Conservation (phyloP, 2,113 vertebrate species). For the Lophura nycthemera region DNA sequence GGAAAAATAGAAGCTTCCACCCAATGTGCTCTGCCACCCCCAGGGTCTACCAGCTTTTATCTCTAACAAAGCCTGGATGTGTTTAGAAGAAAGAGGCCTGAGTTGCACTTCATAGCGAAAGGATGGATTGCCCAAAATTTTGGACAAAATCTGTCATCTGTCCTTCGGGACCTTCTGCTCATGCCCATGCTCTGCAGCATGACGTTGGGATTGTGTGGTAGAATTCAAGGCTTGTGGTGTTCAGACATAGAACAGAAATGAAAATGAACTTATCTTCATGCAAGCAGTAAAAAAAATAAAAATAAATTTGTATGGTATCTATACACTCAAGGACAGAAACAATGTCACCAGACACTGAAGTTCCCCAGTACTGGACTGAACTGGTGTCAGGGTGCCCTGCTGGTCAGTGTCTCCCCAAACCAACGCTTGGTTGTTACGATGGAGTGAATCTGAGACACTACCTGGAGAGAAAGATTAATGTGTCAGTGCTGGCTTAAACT, state of each 20-base stretch:
- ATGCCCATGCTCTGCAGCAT: not conserved
- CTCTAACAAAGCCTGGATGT: not conserved
- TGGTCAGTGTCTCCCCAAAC: not conserved
- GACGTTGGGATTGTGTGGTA: not conserved
- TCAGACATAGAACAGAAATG: not conserved
- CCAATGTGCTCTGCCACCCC: not conserved
- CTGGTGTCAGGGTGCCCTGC: not conserved
- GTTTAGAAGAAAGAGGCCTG: not conserved
- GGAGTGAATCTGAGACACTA: not conserved
- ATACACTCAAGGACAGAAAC: not conserved
- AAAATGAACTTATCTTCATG: not conserved
- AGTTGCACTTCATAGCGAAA: not conserved
- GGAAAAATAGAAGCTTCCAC: not conserved
- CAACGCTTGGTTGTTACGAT: not conserved
- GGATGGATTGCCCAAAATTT: not conserved
- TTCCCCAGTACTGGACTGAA: not conserved
- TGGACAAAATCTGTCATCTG: not conserved
- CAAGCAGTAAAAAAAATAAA: not conserved
- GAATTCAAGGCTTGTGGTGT: not conserved
- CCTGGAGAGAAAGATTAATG: slow-evolving; percentile 59
- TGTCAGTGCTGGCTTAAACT: slow-evolving; percentile 54
- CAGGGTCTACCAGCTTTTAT: not conserved
- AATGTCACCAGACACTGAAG: not conserved
- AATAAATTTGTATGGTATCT: not conserved
- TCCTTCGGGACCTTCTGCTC: not conserved